A percentile compares a stretch with the other conserved stretches of the same genome.
Conservation (phyloP, 2,113 vertebrate species). For the Calyptomena viridis region DNA sequence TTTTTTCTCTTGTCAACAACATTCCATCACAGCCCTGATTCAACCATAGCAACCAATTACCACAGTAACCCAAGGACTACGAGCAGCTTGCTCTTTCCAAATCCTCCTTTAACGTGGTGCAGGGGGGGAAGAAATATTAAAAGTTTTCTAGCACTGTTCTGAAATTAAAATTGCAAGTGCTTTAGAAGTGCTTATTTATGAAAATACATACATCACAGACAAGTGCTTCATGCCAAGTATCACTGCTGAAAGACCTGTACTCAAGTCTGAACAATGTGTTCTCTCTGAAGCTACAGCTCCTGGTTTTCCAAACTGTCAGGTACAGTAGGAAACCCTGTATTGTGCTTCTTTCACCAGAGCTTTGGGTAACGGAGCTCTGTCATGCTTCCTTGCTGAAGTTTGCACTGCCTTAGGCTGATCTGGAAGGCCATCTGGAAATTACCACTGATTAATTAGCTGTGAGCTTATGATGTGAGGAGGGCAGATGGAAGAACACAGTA, state of each 20-base stretch:
- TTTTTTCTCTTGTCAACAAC: background rate
- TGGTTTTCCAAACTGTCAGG: background rate
- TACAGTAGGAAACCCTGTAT: background rate
- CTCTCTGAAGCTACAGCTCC: background rate
- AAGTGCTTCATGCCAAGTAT: background rate
- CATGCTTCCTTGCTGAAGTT: background rate
- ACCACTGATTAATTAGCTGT: constrained; percentile 34
- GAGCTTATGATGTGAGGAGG: background rate
- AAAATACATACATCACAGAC: background rate
- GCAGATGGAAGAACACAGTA: constrained; percentile 9
- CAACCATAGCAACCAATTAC: background rate
- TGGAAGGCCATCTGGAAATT: constrained; percentile 49
- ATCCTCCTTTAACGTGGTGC: background rate
- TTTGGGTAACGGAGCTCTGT: background rate
- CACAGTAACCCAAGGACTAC: background rate
- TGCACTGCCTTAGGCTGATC: background rate
- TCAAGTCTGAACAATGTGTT: background rate
- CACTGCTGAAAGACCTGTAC: background rate
- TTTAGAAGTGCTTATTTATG: background rate
- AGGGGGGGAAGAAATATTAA: background rate
- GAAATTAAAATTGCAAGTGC: background rate
- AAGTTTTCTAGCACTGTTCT: background rate
- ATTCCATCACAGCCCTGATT: background rate
- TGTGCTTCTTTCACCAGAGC: background rate
- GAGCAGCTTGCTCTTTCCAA: background rate